Conservation (phyloP, 2,888 invertebrate genomes). For the Noctuana brunneofusca region DNA sequence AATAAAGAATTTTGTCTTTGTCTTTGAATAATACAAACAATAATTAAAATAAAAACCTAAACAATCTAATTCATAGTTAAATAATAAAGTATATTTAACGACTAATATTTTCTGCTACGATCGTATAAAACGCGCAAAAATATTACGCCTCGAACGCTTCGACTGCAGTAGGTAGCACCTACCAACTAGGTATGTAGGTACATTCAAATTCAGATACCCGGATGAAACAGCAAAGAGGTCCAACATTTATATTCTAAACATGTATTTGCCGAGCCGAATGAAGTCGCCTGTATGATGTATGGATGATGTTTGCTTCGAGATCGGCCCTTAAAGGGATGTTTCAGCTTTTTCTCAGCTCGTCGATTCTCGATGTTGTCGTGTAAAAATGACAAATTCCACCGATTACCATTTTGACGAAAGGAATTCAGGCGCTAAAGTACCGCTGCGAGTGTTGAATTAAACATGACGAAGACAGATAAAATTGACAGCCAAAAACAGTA, state of each 20-base stretch:
- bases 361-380: not conserved
- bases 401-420: constrained; percentile 8
- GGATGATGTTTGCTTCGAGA: not conserved
- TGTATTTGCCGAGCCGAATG: not conserved
- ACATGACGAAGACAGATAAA: constrained; percentile 4
- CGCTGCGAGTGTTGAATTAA: constrained; percentile 9
- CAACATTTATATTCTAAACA: not conserved
- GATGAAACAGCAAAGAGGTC: not conserved
- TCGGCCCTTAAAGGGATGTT: not conserved
- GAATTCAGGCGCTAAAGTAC: constrained; percentile 9
- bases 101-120: too few relatives aligned
- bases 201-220: not conserved
- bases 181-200: too few relatives aligned
- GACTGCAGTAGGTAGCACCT: too few relatives aligned
- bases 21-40: too few relatives aligned
- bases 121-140: too few relatives aligned
- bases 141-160: not conserved
- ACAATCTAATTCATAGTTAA: too few relatives aligned
- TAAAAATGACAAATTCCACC: constrained; percentile 4
- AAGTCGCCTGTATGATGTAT: not conserved
- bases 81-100: too few relatives aligned
- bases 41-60: too few relatives aligned
- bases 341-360: not conserved
- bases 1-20: too few relatives aligned
- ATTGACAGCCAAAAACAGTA: not conserved